Percentiles rank a stretch among this genome's conserved stretches.
These are phyloP conservation scores for Sinocyclocheilus anophthalmus DNA, from an alignment of 2,113 vertebrate genomes.

Conservation along the genomic window DNA sequence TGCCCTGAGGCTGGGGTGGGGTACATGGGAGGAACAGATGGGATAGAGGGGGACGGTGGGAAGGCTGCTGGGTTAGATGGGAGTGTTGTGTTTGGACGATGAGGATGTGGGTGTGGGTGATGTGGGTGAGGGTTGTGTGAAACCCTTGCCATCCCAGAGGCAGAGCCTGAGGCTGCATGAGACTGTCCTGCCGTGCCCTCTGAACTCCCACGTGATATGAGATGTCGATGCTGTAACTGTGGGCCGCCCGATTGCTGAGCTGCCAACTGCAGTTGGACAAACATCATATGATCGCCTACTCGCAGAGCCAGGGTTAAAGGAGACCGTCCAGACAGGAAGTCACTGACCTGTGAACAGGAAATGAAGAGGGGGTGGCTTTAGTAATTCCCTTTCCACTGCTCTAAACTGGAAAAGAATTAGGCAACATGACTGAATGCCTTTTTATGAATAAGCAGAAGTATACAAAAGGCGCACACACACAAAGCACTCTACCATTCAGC, in stretches of 20 bases:
- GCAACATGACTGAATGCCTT: slow-evolving; percentile 26
- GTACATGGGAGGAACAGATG: slow-evolving; percentile 67
- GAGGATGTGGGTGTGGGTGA: slow-evolving; percentile 52
- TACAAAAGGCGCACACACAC: slow-evolving; percentile 54
- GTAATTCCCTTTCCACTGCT: slow-evolving; percentile 36
- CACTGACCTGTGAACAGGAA: slow-evolving; percentile 86
- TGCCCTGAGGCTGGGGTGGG: slow-evolving; percentile 71
- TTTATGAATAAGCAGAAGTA: slow-evolving; percentile 63
- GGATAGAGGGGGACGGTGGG: slow-evolving; percentile 65
- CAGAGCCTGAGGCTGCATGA: slow-evolving; percentile 56
- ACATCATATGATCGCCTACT: slow-evolving; percentile 99
- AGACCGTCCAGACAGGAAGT: slow-evolving; percentile 95
- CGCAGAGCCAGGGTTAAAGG: slow-evolving; percentile 94
- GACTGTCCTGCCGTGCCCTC: slow-evolving; percentile 61
- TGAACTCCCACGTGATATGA: slow-evolving; percentile 79
- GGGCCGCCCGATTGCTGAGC: slow-evolving; percentile 87
- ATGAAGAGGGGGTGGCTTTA: slow-evolving; percentile 35
- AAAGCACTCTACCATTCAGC: slow-evolving; percentile 71
- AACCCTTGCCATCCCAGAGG: slow-evolving; percentile 57
- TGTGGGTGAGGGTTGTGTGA: slow-evolving; percentile 58
- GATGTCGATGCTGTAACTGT: slow-evolving; percentile 87
- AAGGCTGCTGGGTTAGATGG: slow-evolving; percentile 61
- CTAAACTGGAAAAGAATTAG: slow-evolving; percentile 20
- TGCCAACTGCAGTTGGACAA: slow-evolving; percentile 95
- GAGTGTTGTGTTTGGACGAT: slow-evolving; percentile 65